Base-by-base conservation (phyloP, 2,797 vertebrate species). In the Labeo calbasu region DNA sequence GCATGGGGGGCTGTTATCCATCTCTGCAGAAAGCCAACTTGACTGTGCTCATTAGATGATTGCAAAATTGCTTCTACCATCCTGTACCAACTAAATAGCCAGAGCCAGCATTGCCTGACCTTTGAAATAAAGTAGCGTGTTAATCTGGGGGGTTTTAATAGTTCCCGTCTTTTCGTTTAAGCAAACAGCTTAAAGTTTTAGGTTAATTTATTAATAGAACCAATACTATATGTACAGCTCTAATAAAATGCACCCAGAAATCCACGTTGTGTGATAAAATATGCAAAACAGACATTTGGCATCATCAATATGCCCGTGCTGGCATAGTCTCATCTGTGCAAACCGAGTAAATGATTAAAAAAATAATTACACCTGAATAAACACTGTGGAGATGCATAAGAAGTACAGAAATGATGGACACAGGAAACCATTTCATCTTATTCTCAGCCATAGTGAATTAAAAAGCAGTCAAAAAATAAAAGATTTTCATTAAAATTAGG, bases 71-170 rank as follows among this genome's bases (percentile, higher is more conserved):
- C 28, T 73, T 61, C 53, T 36, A 50, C 11, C 5, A 51, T 75
- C 46, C 46, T 53, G 43, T 75, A 51, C 71, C 71, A 82, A 72
- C 13, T 15, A 63, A 61, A 81, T 23, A 46, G 21, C 21, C 2
- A 17, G 0, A 63, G 28, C 59, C 70, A 51, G 46, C 28, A 50
- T 53, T 82, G 59, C 14, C 14, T 75, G 46, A 65, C 32, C 57
- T 75, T 82, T 36, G 5, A 75, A 75, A 61, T 75, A 40, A 73
- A 51, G 48, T 48, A 40, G 32, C 4, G 21, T 40, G 59, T 53
- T 82, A 65, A 82, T 65, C 61, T 40, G 25, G 21, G 40, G 73
- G 15, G 57, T 65, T 82, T 65, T 73, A 73, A 51, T 40, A 53
- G 5, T 51, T 75, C 28, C 32, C 2, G 10, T 32, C 9, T 75